These are phyloP conservation scores for Formica selysi DNA, from an alignment of 1,140 invertebrate species.

Conservation along the genomic window DNA sequence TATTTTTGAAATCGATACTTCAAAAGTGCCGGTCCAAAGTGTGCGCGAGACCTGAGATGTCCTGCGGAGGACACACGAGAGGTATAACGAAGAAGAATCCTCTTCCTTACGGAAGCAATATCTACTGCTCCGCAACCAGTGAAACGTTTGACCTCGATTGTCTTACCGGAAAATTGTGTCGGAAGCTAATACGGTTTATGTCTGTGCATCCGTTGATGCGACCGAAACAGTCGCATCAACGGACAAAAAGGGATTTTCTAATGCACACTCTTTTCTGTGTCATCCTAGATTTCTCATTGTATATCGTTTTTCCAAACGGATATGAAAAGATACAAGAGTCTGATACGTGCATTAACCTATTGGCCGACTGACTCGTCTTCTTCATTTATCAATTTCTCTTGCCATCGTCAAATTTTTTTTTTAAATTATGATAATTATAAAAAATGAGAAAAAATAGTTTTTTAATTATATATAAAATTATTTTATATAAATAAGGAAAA, in stretches of 20 bases:
- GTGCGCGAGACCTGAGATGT: constrained; percentile 64
- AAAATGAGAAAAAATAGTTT: too few species aligned
- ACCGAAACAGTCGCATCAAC: background rate
- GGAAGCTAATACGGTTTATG: constrained; percentile 5
- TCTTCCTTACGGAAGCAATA: constrained; percentile 59
- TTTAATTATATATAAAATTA: background rate
- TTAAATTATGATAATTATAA: too few species aligned
- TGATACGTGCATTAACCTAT: constrained; percentile 2
- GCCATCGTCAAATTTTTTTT: background rate
- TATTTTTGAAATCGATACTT: constrained; percentile 20
- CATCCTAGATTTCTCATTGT: constrained; percentile 8
- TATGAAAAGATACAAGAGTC: background rate
- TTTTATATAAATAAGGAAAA: background rate
- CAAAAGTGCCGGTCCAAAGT: constrained; percentile 45
- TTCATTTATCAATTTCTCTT: constrained; percentile 4
- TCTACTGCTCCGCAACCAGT: background rate
- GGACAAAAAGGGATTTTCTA: background rate
- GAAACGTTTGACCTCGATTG: constrained; percentile 21
- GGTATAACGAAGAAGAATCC: constrained; percentile 18
- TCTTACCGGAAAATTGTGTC: background rate
- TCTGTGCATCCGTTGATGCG: background rate
- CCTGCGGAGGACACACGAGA: constrained; percentile 25
- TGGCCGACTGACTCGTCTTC: constrained; percentile 13
- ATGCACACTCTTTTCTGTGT: background rate
- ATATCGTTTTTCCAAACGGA: constrained; percentile 12